These are phyloP conservation scores for crab-eating macaque (Macaca fascicularis) DNA, from an alignment of 2,113 vertebrate genomes.

Conservation along the genomic window T2T-MFA8v1.1 NC_088395.1:19131501-19132000, in stretches of 20 bases:
- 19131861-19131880: not conserved
- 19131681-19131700: not conserved
- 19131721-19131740: not conserved
- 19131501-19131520: not conserved
- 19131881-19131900: not conserved
- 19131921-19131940: slow-evolving; percentile 31
- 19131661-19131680: not conserved
- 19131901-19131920: not conserved
- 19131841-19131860: not conserved
- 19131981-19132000: not conserved
- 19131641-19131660: not conserved
- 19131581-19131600: not conserved
- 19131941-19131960: slow-evolving; percentile 33
- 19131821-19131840: not conserved
- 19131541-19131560: not conserved
- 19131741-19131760: not conserved
- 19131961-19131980: not conserved
- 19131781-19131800: not conserved
- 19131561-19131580: not conserved
- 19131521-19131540: not conserved
- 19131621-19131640: slow-evolving; percentile 9
- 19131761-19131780: not conserved
- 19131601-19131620: not conserved
- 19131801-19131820: not conserved
- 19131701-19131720: not conserved